Percentiles rank a stretch among this genome's conserved stretches.
Conservation (phyloP, 2,797 vertebrate species). For the Steatocranus sp. region DNA sequence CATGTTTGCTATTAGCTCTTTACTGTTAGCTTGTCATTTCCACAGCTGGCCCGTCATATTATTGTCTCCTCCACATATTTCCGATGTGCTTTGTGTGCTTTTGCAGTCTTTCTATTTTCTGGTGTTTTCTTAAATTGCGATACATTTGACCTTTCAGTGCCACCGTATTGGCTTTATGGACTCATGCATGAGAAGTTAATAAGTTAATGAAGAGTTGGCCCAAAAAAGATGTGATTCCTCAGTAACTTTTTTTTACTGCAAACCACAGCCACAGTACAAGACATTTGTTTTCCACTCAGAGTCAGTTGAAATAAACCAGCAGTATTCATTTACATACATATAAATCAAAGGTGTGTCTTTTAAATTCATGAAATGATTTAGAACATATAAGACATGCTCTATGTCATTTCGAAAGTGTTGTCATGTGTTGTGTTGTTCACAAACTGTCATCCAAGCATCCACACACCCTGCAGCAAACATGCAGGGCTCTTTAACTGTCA, state of each 20-base stretch:
- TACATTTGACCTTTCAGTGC: not conserved
- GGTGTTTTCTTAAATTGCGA: not conserved
- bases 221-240: not conserved
- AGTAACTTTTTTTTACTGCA: not conserved
- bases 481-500: conserved; percentile 8
- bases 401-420: not conserved
- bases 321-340: not conserved
- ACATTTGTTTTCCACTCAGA: not conserved
- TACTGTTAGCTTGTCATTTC: not conserved
- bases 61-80: not conserved
- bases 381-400: not conserved
- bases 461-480: conserved; percentile 1
- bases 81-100: not conserved
- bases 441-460: conserved; percentile 43
- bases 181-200: not conserved
- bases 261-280: not conserved
- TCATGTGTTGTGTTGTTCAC: not conserved
- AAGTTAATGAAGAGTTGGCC: not conserved
- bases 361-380: not conserved
- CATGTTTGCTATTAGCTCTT: not conserved
- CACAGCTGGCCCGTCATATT: not conserved
- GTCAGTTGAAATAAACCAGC: not conserved
- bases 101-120: not conserved
- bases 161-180: not conserved
- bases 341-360: not conserved